Conservation (phyloP, 2,888 invertebrate genomes). For the Labia minor region DNA sequence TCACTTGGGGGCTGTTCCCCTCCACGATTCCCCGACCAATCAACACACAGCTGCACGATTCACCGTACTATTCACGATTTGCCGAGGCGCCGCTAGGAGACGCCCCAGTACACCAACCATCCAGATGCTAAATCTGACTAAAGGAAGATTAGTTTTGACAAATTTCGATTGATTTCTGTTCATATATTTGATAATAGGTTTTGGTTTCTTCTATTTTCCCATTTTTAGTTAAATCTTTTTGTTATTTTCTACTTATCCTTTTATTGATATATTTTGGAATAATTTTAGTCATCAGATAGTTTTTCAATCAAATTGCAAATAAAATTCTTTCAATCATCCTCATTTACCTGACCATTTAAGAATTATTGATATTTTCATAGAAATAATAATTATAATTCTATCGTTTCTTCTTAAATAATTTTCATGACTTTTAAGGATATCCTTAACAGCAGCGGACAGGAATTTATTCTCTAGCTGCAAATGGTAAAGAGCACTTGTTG, state of each 20-base stretch:
- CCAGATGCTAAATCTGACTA: not conserved
- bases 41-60: not conserved
- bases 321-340: no score
- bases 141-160: not conserved
- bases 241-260: no score
- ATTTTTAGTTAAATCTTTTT: no score
- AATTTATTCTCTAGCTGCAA: not conserved
- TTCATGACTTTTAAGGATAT: conserved; percentile 13
- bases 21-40: not conserved
- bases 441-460: not conserved
- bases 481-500: conserved; percentile 5
- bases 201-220: no score
- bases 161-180: no score
- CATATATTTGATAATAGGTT: no score
- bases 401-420: not conserved
- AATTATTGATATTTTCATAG: not conserved
- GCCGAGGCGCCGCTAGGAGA: not conserved
- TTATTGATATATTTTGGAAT: no score
- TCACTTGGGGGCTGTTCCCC: not conserved
- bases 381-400: not conserved
- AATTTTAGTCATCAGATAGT: no score
- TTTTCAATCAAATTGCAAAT: no score
- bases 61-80: not conserved
- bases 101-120: not conserved
- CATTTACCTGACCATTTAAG: not conserved